Base-by-base conservation (phyloP, 1,140 invertebrate genomes). In the Drosophila subpulchrella region DNA sequence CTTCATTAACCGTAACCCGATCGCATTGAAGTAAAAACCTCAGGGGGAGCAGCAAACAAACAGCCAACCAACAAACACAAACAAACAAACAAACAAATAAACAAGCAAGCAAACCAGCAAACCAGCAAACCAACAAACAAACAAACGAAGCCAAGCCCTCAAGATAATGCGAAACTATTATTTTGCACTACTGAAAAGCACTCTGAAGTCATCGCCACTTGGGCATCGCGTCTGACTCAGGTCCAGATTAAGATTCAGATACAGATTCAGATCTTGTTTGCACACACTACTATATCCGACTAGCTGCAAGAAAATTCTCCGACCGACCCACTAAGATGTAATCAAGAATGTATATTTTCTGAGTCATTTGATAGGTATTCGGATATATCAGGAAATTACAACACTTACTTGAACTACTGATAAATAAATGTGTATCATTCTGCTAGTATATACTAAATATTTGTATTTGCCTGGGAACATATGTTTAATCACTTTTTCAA, bases 1-100 rank as follows among this genome's bases (percentile, higher is more conserved):
- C 84, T 89, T 89, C 85, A 78, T 89, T 89, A 81, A 68, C 66
- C 50, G 68, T 20, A 72, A 72, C 53, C 44, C 44, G 68, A 81
- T 58, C 51, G 47, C 71, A 41, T 58, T 57, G 67, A 71, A 68
- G 68, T 67, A 42, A 54, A 66, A 48, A 36, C 68, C 66, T 36
- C 66, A 71, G 66, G 48, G 48, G 61, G 61, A 51, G 36, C 59
- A 61, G 20, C 15, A 12, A 30, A 13, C 34, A 15, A 27, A 27
- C 36, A 12, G n/a, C 34, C 15, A 8, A 15, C 48, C n/a, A 39
- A 38, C 66, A 46, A 32, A 39, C 27, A 30, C 38, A 42, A 32
- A 34, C 34, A 17, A 42, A 15, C 53, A 34, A 41, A 3, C 3
- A 27, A 20, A 36, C 41, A 50, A 15, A 65, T 61, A 47, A 44